phyloP scores from a whole-genome alignment of 2,888 invertebrate genomes.

The Apoda limacodes region DNA sequence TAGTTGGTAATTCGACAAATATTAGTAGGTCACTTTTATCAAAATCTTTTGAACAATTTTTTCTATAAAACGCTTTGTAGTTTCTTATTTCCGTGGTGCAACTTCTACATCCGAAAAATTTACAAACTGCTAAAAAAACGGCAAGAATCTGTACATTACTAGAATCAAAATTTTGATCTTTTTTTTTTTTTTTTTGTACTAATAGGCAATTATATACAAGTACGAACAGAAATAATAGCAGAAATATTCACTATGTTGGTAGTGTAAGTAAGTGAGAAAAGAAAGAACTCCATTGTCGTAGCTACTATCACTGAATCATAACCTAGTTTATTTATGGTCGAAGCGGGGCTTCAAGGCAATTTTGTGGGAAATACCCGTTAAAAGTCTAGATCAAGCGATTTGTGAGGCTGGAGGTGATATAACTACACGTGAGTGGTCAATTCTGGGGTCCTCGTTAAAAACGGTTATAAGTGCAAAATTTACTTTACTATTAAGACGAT shows the following conservation, averaged over 20 bases:
- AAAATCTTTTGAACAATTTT: too few relatives aligned
- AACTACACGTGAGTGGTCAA: constrained; percentile 36
- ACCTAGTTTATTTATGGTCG: constrained; percentile 54
- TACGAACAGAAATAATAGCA: constrained; percentile 5
- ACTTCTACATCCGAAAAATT: too few relatives aligned
- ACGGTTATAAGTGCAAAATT: too few relatives aligned
- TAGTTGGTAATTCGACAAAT: too few relatives aligned
- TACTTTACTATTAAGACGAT: too few relatives aligned
- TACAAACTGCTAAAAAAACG: too few relatives aligned
- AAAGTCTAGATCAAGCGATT: constrained; percentile 42
- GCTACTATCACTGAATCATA: constrained; percentile 52
- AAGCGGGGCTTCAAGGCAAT: constrained; percentile 60
- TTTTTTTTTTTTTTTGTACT: background rate
- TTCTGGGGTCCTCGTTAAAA: constrained; percentile 28
- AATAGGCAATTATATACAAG: constrained; percentile 3
- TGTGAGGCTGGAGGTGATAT: constrained; percentile 44
- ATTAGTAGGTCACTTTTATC: too few relatives aligned
- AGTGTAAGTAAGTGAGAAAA: too few relatives aligned
- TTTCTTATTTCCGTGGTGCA: too few relatives aligned
- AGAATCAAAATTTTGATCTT: too few relatives aligned
- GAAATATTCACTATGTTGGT: background rate
- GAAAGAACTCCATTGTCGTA: constrained; percentile 32
- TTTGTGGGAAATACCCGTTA: constrained; percentile 53
- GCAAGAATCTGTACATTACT: too few relatives aligned
- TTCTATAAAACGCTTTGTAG: too few relatives aligned